A percentile compares a stretch with the other conserved stretches of the same genome.
These are phyloP conservation scores for Kobus ellipsiprymnus DNA, from an alignment of 2,113 vertebrate genomes.

Conservation along the genomic window DNA sequence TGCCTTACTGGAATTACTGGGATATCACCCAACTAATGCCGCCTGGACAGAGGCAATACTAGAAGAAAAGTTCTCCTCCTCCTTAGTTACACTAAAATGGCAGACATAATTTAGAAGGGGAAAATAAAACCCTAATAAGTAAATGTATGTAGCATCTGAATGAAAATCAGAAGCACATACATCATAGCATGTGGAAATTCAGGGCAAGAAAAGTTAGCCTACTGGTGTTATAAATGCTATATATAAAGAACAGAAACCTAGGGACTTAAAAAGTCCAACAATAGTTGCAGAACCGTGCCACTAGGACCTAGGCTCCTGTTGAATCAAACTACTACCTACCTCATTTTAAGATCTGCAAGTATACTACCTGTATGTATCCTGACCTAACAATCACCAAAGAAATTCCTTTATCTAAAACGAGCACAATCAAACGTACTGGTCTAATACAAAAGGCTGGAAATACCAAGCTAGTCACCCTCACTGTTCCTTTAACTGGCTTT, in stretches of 20 bases:
- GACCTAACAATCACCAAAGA: background rate
- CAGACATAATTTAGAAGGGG: background rate
- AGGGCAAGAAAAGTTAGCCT: background rate
- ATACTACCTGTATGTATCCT: background rate
- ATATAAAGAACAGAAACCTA: slow-evolving; percentile 9
- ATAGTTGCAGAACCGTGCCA: background rate
- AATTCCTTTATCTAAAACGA: background rate
- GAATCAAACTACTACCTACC: background rate
- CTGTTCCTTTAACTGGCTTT: background rate
- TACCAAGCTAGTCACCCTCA: background rate
- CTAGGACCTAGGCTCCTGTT: background rate
- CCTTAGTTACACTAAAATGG: background rate
- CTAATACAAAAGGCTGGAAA: background rate
- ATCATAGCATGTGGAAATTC: background rate
- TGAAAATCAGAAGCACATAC: background rate
- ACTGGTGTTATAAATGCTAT: background rate
- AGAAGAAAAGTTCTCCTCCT: background rate
- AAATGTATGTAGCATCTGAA: background rate
- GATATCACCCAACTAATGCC: background rate
- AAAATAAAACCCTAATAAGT: background rate
- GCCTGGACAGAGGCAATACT: background rate
- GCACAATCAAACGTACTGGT: background rate
- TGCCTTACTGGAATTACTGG: background rate
- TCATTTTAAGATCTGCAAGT: background rate
- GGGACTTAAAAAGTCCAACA: background rate